Base-by-base conservation (phyloP, 2,797 vertebrate genomes). In the Nannoperca obscura region DNA sequence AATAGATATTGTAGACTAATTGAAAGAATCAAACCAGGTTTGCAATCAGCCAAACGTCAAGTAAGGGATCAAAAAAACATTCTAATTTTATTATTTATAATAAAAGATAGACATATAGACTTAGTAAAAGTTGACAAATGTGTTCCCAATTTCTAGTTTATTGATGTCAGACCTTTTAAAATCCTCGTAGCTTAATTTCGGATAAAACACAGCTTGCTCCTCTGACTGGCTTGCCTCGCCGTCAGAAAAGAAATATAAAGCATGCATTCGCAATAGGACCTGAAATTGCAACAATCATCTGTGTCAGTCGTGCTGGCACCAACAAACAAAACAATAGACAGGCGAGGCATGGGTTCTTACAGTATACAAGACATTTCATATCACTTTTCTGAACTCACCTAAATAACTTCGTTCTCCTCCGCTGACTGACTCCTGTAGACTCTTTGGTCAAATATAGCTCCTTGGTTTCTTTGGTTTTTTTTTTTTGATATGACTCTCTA, bases 351-450 rank as follows among this genome's bases (percentile, higher is more conserved):
- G 24, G 53, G 14, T 57, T 49, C 46, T 54, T 20, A n/a, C 42
- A 52, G 34, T 5, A 57, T 55, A 76, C 12, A 74, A 69, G 4
- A 63, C 59, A 76, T 74, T 73, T 74, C 60, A 65, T 74, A 66
- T 79, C 32, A 60, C 24, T 65, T n/a, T 74, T 86, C 47, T 71
- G 22, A 72, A 92, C 93, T 95, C 86, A 95, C 95, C 94, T 90
- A 88, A 87, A 80, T 75, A 78, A 84, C 76, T 80, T 71, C 15
- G 62, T 61, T 81, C 34, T 82, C 69, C 78, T 75, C 75, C 73
- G 60, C 83, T 73, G 68, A 58, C 74, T 74, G 75, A 60, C 78
- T 71, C 73, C 65, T 64, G 3, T 11, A 80, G 67, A 68, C 80
- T 86, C 62, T 84, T 30, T 60, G 52, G 47, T 34, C 46, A 76